Evolutionary conservation across 2,113 vertebrate genomes (phyloP), one percentile per base, ranked within the genome.

Genomic region (Ammodytes marinus): DNA sequence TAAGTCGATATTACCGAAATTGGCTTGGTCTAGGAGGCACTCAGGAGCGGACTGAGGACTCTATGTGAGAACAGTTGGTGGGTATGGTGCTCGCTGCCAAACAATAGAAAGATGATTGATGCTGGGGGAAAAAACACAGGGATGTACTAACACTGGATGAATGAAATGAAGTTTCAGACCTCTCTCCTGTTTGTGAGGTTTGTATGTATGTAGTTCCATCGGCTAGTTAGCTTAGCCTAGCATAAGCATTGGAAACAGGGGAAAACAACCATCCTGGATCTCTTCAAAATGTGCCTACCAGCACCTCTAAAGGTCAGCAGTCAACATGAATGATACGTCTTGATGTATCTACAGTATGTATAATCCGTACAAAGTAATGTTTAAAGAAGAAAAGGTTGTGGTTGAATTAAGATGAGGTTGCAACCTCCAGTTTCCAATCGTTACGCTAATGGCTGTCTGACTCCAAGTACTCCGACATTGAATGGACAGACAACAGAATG

Each of bases 1-100:
- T 75, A 63, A 27, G 17, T 42, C 14, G 45, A 47, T 47, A 43
- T 72, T 7, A n/a, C 43, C 66, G 69, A 53, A 65, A 53, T 46
- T 15, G 63, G 39, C 11, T 67, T 50, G 43, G 7, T 37, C 69
- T 14, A 17, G 14, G 52, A 52, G 63, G 45, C 37, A 8, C 10
- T 49, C 17, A 8, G 59, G 50, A 57, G 27, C 11, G 49, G 15
- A 42, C 68, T 35, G 42, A 19, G 15, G 6, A 59, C 27, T 52
- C 12, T 15, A 35, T 52, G 6, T 37, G 61, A 15, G 37, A 35
- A 47, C 50, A 65, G 13, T 9, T 11, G 45, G 13, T 14, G 39
- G 50, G 53, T 35, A 13, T 27, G 13, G 5, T 42, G 49, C 55
- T 70, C 40, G 14, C 59, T 47, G 27, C 5, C 52, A 46, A 61